Percentiles rank a stretch among this genome's conserved stretches.
Conservation (phyloP, 2,113 vertebrate genomes). For the Mesocricetus auratus region DNA sequence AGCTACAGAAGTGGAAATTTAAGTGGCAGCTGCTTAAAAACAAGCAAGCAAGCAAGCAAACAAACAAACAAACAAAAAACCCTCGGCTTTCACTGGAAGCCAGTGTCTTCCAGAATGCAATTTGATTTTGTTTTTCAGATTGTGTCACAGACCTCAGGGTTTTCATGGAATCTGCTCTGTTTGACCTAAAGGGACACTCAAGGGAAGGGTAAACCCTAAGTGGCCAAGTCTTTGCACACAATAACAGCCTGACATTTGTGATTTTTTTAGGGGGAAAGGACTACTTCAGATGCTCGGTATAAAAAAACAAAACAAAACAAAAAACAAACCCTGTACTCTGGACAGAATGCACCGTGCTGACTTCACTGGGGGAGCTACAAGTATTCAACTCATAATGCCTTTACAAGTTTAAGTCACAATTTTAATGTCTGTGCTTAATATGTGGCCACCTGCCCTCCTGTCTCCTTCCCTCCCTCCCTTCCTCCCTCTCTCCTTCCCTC, state of each 20-base stretch:
- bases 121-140: neutral
- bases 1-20: neutral
- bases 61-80: too few relatives aligned
- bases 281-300: slow-evolving; percentile 81
- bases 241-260: slow-evolving; percentile 72
- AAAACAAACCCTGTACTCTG: slow-evolving; percentile 56
- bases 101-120: slow-evolving; percentile 29
- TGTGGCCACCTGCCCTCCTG: neutral
- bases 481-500: too few relatives aligned
- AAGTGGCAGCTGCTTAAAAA: slow-evolving; percentile 1
- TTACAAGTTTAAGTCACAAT: slow-evolving; percentile 66
- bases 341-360: slow-evolving; percentile 58
- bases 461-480: neutral
- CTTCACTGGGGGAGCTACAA: slow-evolving; percentile 63
- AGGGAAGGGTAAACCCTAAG: slow-evolving; percentile 51
- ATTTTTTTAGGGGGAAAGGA: slow-evolving; percentile 67
- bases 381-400: slow-evolving; percentile 35
- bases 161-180: slow-evolving; percentile 27
- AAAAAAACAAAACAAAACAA: too few relatives aligned
- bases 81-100: slow-evolving; percentile 4
- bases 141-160: neutral
- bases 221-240: slow-evolving; percentile 59
- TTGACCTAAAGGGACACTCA: slow-evolving; percentile 42
- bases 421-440: slow-evolving; percentile 35
- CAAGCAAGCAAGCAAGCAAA: too few relatives aligned